Conservation (phyloP, 2,888 invertebrate species). For the Napeogenes sylphis region DNA sequence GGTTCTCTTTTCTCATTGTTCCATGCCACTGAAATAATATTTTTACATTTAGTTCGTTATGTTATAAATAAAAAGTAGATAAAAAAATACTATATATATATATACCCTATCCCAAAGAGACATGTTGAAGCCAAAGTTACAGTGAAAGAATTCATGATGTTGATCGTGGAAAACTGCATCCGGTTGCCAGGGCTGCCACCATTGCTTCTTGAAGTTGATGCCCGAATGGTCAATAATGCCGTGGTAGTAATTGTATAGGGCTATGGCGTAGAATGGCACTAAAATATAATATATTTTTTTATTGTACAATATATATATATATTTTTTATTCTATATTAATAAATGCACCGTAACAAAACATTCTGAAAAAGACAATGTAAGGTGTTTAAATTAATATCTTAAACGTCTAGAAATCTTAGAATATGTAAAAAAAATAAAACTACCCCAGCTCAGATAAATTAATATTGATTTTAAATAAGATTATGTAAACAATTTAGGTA, state of each 20-base stretch:
- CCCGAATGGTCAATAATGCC: constrained; percentile 87
- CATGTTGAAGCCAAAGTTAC: constrained; percentile 86
- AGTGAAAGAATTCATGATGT: constrained; percentile 87
- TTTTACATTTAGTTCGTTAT: not conserved
- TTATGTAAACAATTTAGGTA: too few relatives aligned
- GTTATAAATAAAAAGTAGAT: not conserved
- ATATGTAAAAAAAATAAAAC: too few relatives aligned
- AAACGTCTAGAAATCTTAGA: too few relatives aligned
- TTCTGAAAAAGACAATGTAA: too few relatives aligned
- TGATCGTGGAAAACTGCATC: constrained; percentile 86
- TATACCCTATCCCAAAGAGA: constrained; percentile 81
- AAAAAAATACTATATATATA: not conserved
- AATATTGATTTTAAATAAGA: too few relatives aligned
- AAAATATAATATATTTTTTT: constrained; percentile 12
- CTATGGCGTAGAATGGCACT: constrained; percentile 61
- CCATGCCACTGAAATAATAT: constrained; percentile 78
- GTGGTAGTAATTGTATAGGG: constrained; percentile 80
- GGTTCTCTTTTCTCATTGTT: constrained; percentile 79
- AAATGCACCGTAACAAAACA: too few relatives aligned
- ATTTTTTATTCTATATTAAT: too few relatives aligned
- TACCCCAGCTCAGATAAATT: too few relatives aligned
- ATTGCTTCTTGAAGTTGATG: constrained; percentile 82
- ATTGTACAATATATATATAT: too few relatives aligned
- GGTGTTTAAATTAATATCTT: too few relatives aligned
- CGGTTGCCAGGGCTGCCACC: constrained; percentile 89